These are phyloP conservation scores for Chymomyza costata DNA, from an alignment of 1,140 invertebrate species.

Conservation along the genomic window DNA sequence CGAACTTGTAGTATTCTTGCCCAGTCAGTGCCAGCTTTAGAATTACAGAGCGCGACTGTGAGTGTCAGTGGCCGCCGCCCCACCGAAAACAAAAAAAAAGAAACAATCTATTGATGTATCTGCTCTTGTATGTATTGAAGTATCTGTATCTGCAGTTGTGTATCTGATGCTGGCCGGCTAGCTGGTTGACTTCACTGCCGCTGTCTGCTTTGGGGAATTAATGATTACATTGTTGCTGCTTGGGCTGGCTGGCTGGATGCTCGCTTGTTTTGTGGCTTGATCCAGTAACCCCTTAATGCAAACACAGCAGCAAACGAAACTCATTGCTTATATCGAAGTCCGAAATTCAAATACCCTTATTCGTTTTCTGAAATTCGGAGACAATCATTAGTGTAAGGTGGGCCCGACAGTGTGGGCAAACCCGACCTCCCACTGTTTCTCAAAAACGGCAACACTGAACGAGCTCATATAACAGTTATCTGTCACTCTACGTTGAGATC, in stretches of 20 bases:
- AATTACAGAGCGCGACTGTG: too few relatives aligned
- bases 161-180: conserved; percentile 30
- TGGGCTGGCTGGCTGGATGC: neutral
- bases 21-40: neutral
- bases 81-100: conserved; percentile 7
- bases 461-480: too few relatives aligned
- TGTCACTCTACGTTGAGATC: too few relatives aligned
- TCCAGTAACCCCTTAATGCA: conserved; percentile 64
- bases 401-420: too few relatives aligned
- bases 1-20: conserved; percentile 15
- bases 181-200: too few relatives aligned
- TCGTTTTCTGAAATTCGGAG: too few relatives aligned
- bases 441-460: too few relatives aligned
- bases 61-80: conserved; percentile 37
- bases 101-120: conserved; percentile 60
- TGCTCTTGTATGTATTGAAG: conserved; percentile 19
- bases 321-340: too few relatives aligned
- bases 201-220: conserved; percentile 50
- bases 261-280: conserved; percentile 48
- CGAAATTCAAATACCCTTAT: too few relatives aligned
- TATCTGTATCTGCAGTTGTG: conserved; percentile 34
- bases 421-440: too few relatives aligned
- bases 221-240: conserved; percentile 45
- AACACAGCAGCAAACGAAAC: conserved; percentile 27
- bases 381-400: too few relatives aligned